A percentile compares a stretch with the other conserved stretches of the same genome.
phyloP scores from a whole-genome alignment of 2,888 invertebrate species.

The Entomobrya multifasciata region DNA sequence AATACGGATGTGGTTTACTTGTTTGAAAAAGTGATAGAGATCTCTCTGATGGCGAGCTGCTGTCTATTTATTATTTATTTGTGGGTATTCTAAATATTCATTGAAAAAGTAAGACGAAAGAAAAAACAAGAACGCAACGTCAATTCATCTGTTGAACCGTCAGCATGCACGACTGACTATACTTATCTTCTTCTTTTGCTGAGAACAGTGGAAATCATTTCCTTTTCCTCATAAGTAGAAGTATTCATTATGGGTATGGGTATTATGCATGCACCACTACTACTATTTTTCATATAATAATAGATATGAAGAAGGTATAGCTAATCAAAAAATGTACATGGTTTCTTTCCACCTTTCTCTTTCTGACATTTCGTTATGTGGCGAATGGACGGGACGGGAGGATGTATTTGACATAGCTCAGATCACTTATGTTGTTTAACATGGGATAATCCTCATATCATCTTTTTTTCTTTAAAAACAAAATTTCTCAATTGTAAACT shows the following conservation, averaged over 20 bases:
- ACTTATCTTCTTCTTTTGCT: neutral
- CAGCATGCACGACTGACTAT: slow-evolving; percentile 38
- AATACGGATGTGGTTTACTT: neutral
- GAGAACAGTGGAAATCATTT: slow-evolving; percentile 2
- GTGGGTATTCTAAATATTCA: slow-evolving; percentile 41
- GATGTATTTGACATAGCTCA: slow-evolving; percentile 65
- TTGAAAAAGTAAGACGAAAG: slow-evolving; percentile 36
- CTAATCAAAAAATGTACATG: slow-evolving; percentile 53
- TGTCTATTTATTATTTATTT: slow-evolving; percentile 28
- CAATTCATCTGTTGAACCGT: slow-evolving; percentile 41
- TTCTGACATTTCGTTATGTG: slow-evolving; percentile 26
- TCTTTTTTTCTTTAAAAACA: slow-evolving; percentile 47
- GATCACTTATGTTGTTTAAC: slow-evolving; percentile 62
- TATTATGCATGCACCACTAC: slow-evolving; percentile 19
- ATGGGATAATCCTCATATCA: slow-evolving; percentile 71
- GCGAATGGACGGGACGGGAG: slow-evolving; percentile 71
- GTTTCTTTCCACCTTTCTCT: slow-evolving; percentile 27
- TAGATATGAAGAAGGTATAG: slow-evolving; percentile 31
- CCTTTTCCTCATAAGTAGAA: neutral
- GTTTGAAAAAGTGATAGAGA: neutral
- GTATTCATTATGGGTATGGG: neutral
- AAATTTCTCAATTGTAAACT: slow-evolving; percentile 49
- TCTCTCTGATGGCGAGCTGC: neutral
- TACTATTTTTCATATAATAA: neutral
- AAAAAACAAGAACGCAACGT: slow-evolving; percentile 24